Base-by-base conservation (phyloP, 1,140 invertebrate genomes). In the Drosophila repletoides region DNA sequence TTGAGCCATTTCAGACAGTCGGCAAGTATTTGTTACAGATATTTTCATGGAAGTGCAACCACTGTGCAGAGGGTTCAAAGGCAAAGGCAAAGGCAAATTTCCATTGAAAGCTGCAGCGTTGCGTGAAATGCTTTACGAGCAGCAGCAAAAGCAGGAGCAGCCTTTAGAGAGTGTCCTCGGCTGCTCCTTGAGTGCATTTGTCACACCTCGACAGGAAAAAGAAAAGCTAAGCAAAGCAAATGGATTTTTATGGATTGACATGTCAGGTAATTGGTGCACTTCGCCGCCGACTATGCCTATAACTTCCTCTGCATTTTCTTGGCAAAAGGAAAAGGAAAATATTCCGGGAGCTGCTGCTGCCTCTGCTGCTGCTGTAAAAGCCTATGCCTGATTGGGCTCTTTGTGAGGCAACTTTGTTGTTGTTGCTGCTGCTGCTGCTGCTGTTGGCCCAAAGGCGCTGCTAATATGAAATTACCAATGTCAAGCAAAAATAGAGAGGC, bases 181-280 rank as follows among this genome's bases (percentile, higher is more conserved):
- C 48, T 65, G 38, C 72, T 72, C 34, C 80, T 86, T 77, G 63
- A 86, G 72, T 72, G 72, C 80, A 84, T 84, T 84, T 86, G 80
- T 80, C 80, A 86, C 80, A 84, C 80, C 80, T 84, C 61, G 61
- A 65, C 61, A 46, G 52, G 41, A 65, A n/a, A 29, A 43, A 10
- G 21, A 40, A 40, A 19, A 70, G 63, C 41, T 41, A 51, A 64
- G 64, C 45, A 66, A 70, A 51, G 61, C 75, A 84, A 84, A 84
- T 84, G 80, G 80, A 84, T 84, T 84, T 83, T 84, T 84, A 84
- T 86, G 80, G 80, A 84, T 80, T 84, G 79, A 86, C 79, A 86
- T 80, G 66, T 64, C 71, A 75, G 80, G 72, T 84, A 84, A 84
- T 84, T 84, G 80, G 69, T 87, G 75, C 80, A 84, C 75, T 83